Base-by-base conservation (phyloP, 2,113 vertebrate species). In the Daphoenositta chrysoptera region DNA sequence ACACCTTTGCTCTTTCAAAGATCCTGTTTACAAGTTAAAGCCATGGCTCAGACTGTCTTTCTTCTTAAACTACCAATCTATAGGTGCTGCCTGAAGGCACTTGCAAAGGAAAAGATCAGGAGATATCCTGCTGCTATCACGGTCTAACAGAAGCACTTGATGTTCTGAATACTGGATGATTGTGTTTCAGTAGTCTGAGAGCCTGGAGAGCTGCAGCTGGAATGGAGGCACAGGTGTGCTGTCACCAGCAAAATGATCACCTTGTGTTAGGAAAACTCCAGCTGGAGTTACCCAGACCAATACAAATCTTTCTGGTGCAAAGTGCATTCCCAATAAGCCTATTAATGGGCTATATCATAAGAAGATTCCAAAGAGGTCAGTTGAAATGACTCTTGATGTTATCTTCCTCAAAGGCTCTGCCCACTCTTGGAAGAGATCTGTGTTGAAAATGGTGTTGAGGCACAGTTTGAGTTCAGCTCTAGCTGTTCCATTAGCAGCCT, bases 21-120 rank as follows among this genome's bases (percentile, higher is more conserved):
- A 91, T 91, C 77, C 71, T 97, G 94, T 97, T 97, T 97, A 96
- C 96, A 95, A 96, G 95, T 85, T 94, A 97, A 97, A 97, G 87
- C 96, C 40, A 1, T 47, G 91, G 94, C 96, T 97, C 94, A 71
- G 91, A 70, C 39, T 40, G 81, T 93, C 89, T 97, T 78, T 94
- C 50, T 75, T 56, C 17, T 63, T 82, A 58, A 91, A 51, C 75
- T 95, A 60, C 60, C 65, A 42, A 81, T 94, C 89, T 77, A n/a
- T 93, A 91, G 96, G 80, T 83, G 68, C 75, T 26, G 87, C 95
- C 75, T 37, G 60, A 27, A 56, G 98, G 91, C 83, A 71, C 90
- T 70, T 90, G 83, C 23, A 71, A 33, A 78, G 44, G 13, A 60
- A 76, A 30, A 87, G 90, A 76, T 33, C 6, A 16, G 73, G 77